These are phyloP conservation scores for Dermatophagoides farinae DNA, from an alignment of 1,140 invertebrate genomes.

Conservation along the genomic window DNA sequence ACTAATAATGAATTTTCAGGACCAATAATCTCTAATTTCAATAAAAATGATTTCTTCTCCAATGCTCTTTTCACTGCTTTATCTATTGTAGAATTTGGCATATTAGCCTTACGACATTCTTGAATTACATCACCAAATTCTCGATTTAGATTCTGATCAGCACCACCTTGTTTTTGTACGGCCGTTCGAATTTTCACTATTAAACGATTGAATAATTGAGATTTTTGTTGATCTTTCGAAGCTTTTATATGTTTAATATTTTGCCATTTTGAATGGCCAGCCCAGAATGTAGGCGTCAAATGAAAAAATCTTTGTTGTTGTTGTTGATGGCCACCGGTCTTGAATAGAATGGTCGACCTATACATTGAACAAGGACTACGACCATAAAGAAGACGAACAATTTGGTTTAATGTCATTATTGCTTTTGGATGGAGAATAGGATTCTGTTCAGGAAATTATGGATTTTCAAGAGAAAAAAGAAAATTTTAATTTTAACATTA, in stretches of 20 bases:
- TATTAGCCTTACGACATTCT: constrained; percentile 34
- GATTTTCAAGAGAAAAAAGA: too few species aligned
- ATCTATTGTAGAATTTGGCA: constrained; percentile 37
- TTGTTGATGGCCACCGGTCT: too few species aligned
- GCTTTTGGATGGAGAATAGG: too few species aligned
- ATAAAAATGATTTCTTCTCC: constrained; percentile 16
- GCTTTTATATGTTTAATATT: constrained; percentile 46
- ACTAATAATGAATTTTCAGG: constrained; percentile 19
- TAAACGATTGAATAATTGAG: constrained; percentile 28
- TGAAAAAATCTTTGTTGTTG: neutral
- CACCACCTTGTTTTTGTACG: constrained; percentile 23
- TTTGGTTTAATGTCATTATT: too few species aligned
- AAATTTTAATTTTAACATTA: too few species aligned
- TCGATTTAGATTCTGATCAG: constrained; percentile 34
- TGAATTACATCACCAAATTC: constrained; percentile 35
- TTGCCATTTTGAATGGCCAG: constrained; percentile 50
- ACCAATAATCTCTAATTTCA: constrained; percentile 18
- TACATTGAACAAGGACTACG: too few species aligned
- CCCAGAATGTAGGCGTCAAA: constrained; percentile 22
- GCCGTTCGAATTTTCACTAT: constrained; percentile 17
- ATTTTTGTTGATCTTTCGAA: constrained; percentile 35
- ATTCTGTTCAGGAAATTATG: too few species aligned
- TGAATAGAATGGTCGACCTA: too few species aligned
- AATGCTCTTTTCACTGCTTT: constrained; percentile 32
- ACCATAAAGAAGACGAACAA: too few species aligned